phyloP scores from a whole-genome alignment of 2,888 invertebrate genomes.

The Drosophila buzzatii region DNA sequence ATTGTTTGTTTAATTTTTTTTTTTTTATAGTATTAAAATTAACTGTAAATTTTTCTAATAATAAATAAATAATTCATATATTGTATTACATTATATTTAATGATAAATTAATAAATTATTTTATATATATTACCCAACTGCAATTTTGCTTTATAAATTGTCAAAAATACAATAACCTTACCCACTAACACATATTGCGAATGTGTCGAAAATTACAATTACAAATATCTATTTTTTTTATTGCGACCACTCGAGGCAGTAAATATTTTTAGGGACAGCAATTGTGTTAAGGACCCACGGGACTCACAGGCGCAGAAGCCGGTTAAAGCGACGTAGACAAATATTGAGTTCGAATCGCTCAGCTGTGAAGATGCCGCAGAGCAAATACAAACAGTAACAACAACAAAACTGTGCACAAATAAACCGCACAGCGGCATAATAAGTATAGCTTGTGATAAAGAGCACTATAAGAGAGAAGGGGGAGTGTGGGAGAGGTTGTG shows the following conservation, averaged over 20 bases:
- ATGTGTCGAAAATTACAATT: constrained; percentile 59
- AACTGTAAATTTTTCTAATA: no score
- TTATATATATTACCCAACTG: no score
- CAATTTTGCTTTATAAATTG: neutral
- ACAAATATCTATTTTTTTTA: constrained; percentile 34
- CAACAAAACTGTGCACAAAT: constrained; percentile 26
- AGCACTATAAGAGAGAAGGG: neutral
- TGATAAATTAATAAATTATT: neutral
- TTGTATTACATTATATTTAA: no score
- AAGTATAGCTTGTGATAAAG: constrained; percentile 20
- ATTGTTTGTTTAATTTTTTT: no score
- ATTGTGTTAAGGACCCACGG: constrained; percentile 11
- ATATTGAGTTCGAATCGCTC: constrained; percentile 75
- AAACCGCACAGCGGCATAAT: constrained; percentile 40
- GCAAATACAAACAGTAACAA: constrained; percentile 57
- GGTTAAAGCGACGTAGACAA: constrained; percentile 64
- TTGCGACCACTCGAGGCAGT: neutral
- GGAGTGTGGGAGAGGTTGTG: neutral
- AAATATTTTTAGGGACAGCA: constrained; percentile 6
- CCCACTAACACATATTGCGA: constrained; percentile 12
- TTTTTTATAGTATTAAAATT: no score
- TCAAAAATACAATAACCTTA: neutral
- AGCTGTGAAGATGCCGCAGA: constrained; percentile 77
- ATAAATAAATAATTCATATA: no score
- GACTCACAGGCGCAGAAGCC: neutral